Percentiles rank a stretch among this genome's conserved stretches.
Conservation (phyloP, 2,888 invertebrate species). For the Spodoptera picta region DNA sequence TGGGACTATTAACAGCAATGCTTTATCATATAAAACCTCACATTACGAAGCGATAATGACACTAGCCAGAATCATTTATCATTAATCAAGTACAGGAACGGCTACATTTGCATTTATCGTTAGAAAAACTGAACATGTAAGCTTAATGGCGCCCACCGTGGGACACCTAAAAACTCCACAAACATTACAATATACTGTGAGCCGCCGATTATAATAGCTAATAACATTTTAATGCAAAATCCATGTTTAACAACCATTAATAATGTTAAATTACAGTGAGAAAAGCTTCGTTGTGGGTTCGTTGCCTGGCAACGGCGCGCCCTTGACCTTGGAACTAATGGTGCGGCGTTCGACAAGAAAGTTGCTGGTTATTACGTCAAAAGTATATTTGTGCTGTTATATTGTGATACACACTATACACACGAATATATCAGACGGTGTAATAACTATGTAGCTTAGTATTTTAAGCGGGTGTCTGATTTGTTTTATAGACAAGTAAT, state of each 20-base stretch:
- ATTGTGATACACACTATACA: constrained; percentile 21
- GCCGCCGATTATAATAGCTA: constrained; percentile 48
- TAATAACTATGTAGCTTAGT: constrained; percentile 1
- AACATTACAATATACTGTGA: constrained; percentile 35
- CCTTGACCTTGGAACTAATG: constrained; percentile 62
- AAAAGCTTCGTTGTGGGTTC: constrained; percentile 62
- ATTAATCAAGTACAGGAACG: constrained; percentile 9
- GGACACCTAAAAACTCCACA: constrained; percentile 25
- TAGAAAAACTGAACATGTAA: constrained; percentile 8
- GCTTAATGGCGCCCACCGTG: constrained; percentile 49
- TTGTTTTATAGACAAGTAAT: constrained; percentile 3
- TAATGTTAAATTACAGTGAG: constrained; percentile 51
- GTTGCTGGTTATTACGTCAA: constrained; percentile 37
- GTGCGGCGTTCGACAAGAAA: constrained; percentile 45
- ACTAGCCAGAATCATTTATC: constrained; percentile 15
- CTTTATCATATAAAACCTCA: constrained; percentile 24
- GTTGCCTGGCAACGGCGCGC: constrained; percentile 61
- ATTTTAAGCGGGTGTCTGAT: background rate
- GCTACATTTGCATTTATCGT: constrained; percentile 3
- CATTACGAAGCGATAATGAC: constrained; percentile 24
- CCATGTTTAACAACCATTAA: constrained; percentile 58
- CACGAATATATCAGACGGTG: background rate
- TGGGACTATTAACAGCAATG: constrained; percentile 32
- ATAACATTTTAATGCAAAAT: constrained; percentile 58
- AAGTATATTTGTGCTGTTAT: constrained; percentile 28